These are phyloP conservation scores for Scopus umbretta DNA, from an alignment of 2,113 vertebrate species.

Conservation along the genomic window DNA sequence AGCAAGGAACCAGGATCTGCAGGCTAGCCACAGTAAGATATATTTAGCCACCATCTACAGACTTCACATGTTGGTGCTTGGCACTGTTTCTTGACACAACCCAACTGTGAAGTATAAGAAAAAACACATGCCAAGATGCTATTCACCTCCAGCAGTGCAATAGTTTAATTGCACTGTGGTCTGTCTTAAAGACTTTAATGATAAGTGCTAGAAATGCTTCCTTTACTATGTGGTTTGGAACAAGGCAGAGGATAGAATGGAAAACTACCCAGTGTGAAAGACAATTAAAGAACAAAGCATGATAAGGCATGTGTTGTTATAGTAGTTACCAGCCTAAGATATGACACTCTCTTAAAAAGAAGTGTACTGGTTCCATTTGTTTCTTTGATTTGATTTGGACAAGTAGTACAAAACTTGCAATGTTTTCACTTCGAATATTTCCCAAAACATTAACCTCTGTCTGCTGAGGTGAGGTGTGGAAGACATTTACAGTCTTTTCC, in stretches of 20 bases:
- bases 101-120: slow-evolving; percentile 26
- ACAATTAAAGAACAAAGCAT: slow-evolving; percentile 40
- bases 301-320: slow-evolving; percentile 9
- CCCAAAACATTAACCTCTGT: background rate
- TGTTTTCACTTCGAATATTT: background rate
- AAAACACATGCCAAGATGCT: slow-evolving; percentile 58
- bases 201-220: slow-evolving; percentile 56
- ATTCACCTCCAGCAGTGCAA: slow-evolving; percentile 36
- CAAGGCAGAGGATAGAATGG: slow-evolving; percentile 41
- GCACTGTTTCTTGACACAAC: slow-evolving; percentile 6
- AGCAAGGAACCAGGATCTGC: background rate
- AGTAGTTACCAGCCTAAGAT: slow-evolving; percentile 2
- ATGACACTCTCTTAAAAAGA: background rate
- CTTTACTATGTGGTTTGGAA: slow-evolving; percentile 64
- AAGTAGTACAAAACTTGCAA: background rate
- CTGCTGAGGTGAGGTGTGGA: background rate
- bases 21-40: background rate
- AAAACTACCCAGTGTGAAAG: slow-evolving; percentile 48
- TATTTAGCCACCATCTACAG: background rate
- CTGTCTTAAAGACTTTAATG: slow-evolving; percentile 50
- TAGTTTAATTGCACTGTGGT: slow-evolving; percentile 64
- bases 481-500: background rate
- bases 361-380: background rate
- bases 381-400: background rate
- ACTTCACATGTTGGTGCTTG: background rate